Base-by-base conservation (phyloP, 2,113 vertebrate species). In the Nerophis ophidion region DNA sequence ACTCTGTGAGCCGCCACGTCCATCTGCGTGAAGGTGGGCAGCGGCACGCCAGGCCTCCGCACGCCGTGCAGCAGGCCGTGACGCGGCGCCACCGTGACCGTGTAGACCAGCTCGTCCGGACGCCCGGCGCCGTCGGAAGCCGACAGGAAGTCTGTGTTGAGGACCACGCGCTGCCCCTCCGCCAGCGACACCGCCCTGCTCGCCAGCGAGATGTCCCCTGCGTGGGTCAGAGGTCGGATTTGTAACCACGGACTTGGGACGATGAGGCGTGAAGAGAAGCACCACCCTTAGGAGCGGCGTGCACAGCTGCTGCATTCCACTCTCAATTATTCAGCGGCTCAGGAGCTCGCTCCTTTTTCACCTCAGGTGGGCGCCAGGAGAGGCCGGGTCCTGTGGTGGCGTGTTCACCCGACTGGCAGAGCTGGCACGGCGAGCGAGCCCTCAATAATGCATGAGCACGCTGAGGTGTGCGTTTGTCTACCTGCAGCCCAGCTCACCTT, bases 81-180 rank as follows among this genome's bases (percentile, higher is more conserved):
- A 60, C 84, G 89, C 72, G 97, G 97, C 77, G 89, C 91, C 72
- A 86, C 68, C 2, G 89, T 89, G 86, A 97, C 84, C 0, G 88
- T 81, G 61, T 92, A 98, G 81, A 95, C 79, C 87, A 97, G 92
- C 88, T 94, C 92, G 86, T 92, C 91, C 36, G 94, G 91, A 81
- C 89, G 89, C 70, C 90, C 91, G 66, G 88, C 88, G 35, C 88
- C 89, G 92, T 98, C 96, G 73, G 91, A 90, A 80, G 93, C 95
- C 91, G 91, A 86, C 85, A 94, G 93, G 90, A 93, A 79, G 91
- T 97, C 92, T 74, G 97, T 96, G 85, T 81, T 95, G 84, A 99
- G 92, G 89, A 94, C 91, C 77, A 94, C 90, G 77, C 93, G 91
- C 90, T 96, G 91, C 68, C 95, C 96, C 89, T 95, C 93, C 84